A percentile compares a stretch with the other conserved stretches of the same genome.
Evolutionary conservation across 1,140 invertebrate genomes (phyloP).

Genomic region (Acromyrmex charruanus): DNA sequence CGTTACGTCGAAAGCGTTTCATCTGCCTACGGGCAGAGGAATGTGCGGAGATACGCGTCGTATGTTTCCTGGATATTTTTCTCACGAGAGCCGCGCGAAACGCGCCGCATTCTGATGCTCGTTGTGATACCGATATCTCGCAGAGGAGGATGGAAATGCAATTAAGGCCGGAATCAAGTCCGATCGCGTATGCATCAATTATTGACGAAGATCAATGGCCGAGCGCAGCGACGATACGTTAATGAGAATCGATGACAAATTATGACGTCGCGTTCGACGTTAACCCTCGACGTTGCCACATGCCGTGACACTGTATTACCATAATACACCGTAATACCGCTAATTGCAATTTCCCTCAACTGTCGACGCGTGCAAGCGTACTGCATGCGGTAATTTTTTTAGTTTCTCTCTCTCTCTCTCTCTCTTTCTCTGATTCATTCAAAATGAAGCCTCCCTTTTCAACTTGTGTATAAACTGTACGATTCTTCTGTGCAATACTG

Average conservation of each 20-base stretch:
- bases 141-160: slow-evolving; percentile 9
- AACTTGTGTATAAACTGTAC: no score
- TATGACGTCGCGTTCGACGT: slow-evolving; percentile 47
- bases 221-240: slow-evolving; percentile 43
- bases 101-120: neutral
- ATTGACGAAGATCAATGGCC: slow-evolving; percentile 58
- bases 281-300: slow-evolving; percentile 23
- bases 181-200: slow-evolving; percentile 48
- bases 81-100: neutral
- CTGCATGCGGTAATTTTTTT: slow-evolving; percentile 27
- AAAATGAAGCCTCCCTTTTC: no score
- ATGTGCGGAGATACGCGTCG: neutral
- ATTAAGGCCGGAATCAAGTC: slow-evolving; percentile 53
- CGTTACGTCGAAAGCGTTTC: slow-evolving; percentile 23
- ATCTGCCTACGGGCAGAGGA: neutral
- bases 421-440: no score
- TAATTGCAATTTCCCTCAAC: slow-evolving; percentile 45
- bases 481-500: no score
- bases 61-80: neutral
- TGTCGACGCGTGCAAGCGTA: neutral
- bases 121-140: neutral
- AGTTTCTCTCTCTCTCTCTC: neutral
- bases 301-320: slow-evolving; percentile 33
- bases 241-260: slow-evolving; percentile 63
- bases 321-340: slow-evolving; percentile 50